Evolutionary conservation across 2,797 vertebrate genomes (phyloP).

Genomic region (Smutsia gigantea): DNA sequence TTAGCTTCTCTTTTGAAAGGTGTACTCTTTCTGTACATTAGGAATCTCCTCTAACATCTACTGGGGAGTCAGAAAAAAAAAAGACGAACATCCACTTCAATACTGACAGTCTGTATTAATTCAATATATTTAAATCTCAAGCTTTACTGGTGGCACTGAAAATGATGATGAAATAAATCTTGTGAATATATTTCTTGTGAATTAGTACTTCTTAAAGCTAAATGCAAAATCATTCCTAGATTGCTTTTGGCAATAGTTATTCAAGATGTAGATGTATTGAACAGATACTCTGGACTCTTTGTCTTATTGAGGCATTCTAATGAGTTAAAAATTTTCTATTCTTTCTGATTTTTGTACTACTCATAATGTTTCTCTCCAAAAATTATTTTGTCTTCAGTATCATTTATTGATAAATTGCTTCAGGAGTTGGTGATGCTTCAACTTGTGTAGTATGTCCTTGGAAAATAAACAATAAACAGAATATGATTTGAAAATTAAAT

Average conservation of each 20-base stretch:
- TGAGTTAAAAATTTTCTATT: constrained; percentile 28
- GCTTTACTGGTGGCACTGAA: constrained; percentile 6
- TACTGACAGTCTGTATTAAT: neutral
- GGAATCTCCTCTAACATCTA: neutral
- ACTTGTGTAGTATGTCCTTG: constrained; percentile 68
- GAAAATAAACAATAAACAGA: constrained; percentile 71
- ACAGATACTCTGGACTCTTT: neutral
- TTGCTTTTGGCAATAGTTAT: constrained; percentile 35
- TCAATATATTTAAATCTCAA: neutral
- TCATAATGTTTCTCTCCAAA: neutral
- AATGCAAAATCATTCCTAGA: constrained; percentile 48
- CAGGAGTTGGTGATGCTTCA: constrained; percentile 17
- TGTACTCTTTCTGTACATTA: neutral
- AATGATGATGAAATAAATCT: constrained; percentile 33
- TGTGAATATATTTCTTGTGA: constrained; percentile 14
- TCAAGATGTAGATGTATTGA: constrained; percentile 13
- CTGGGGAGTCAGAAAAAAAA: neutral
- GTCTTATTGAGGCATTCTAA: constrained; percentile 25
- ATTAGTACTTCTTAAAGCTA: constrained; percentile 38
- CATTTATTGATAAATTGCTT: neutral
- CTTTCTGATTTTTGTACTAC: constrained; percentile 11
- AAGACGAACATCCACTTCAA: neutral
- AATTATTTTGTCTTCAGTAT: neutral
- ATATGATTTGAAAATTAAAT: constrained; percentile 75
- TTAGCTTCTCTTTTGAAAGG: neutral